Evolutionary conservation across 2,888 invertebrate genomes (phyloP).

Genomic region (Lordiphosa fenestrarum): DNA sequence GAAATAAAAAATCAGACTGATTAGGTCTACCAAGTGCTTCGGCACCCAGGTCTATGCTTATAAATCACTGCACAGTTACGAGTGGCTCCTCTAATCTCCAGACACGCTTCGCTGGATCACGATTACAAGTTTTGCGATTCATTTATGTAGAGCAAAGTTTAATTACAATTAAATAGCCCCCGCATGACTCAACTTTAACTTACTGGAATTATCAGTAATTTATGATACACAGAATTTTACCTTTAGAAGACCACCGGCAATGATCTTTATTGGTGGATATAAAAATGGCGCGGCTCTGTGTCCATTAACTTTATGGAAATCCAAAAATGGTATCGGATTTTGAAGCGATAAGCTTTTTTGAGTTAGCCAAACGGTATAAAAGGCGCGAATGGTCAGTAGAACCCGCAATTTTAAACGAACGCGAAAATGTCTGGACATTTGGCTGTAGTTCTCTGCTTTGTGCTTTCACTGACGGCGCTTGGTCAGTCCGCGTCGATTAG

Average conservation of each 20-base stretch:
- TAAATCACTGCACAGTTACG: too few species aligned
- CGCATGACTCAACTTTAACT: conserved; percentile 20
- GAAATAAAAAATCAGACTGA: too few species aligned
- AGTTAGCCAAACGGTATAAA: conserved; percentile 36
- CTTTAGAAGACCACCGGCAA: conserved; percentile 61
- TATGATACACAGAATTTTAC: conserved; percentile 28
- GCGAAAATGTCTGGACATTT: conserved; percentile 35
- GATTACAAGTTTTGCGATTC: too few species aligned
- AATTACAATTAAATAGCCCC: conserved; percentile 4
- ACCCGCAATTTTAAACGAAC: conserved; percentile 8
- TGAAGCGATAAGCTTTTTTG: conserved; percentile 45
- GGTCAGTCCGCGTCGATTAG: conserved; percentile 31
- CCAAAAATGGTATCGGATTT: conserved; percentile 44
- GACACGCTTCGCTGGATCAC: too few species aligned
- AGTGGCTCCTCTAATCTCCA: too few species aligned
- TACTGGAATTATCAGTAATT: conserved; percentile 16
- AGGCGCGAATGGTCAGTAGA: conserved; percentile 7
- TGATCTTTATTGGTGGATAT: conserved; percentile 72
- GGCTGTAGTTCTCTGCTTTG: conserved; percentile 32
- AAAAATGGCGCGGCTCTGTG: conserved; percentile 33
- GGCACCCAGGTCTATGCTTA: too few species aligned
- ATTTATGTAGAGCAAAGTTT: conserved; percentile 15
- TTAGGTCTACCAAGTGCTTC: too few species aligned
- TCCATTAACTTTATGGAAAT: conserved; percentile 57
- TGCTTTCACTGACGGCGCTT: conserved; percentile 26